Base-by-base conservation (phyloP, 1,140 invertebrate genomes). In the Cydia pomonella region DNA sequence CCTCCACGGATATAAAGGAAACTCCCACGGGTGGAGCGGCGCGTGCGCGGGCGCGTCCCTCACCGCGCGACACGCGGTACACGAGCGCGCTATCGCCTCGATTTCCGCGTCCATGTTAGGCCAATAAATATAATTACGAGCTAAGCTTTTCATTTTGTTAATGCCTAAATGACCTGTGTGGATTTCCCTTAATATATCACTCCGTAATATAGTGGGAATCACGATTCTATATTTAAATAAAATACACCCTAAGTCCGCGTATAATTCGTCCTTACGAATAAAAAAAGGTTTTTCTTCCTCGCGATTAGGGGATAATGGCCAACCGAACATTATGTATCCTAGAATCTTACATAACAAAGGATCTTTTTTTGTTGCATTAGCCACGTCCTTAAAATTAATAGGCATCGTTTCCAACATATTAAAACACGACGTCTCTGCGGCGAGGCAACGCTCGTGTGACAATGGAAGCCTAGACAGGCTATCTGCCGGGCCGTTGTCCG, bases 41-140 rank as follows among this genome's bases (percentile, higher is more conserved):
- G 79, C 78, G 38, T 69, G 78, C 10, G 81, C 78, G 18, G 82
- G 81, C 38, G 84, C 79, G 23, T 80, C 84, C 1, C 77, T 77
- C 44, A 80, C 77, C 1, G 18, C n/a, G 9, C 75, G 72, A 41
- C 85, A 87, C 21, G 82, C 79, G 2, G 75, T 79, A 27, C 82
- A 87, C 10, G 44, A 9, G 3, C 75, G 76, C 21, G 79, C 81
- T 13, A 79, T 23, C 21, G 76, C 62, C 72, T 91, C 84, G 5
- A 94, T 92, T 1, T 93, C 87, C 6, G 44, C 25, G 76, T 94
- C 90, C 1, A 94, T 77, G 21, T 76, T 79, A 2, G 88, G 89
- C 91, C 91, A 94, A 79, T 89, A 94, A 9, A 93, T 82, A 77
- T 93, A 89, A 73, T 76, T 85, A 18, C 90, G 73, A 5, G 93